Evolutionary conservation across 2,888 invertebrate species (phyloP), one percentile per base, ranked within the genome.

Genomic region (Mamestra brassicae): DNA sequence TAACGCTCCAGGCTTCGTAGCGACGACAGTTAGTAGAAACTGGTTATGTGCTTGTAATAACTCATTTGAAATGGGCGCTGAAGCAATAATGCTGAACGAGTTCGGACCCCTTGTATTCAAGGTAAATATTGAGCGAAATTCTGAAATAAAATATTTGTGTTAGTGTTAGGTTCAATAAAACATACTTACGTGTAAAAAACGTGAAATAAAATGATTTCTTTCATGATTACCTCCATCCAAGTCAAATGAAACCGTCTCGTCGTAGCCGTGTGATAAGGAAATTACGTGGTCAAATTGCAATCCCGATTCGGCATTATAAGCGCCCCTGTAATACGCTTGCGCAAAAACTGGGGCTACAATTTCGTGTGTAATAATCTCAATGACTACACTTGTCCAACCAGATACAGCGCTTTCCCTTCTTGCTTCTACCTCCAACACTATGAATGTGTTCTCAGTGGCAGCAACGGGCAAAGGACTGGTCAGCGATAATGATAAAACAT

Each of bases 381-480:
- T 87, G 38, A 94, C 76, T 38, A 94, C 71, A 54, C 87, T 90
- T 4, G 93, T 83, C 66, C 87, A 85, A 45, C 81, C 91, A 26
- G 94, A 75, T n/a, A 93, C 85, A 1, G 94, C 93, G 77, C 91
- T 87, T 54, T 88, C 87, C 81, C 92, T 89, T n/a, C 84, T 85
- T 58, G 94, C 95, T 87, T 91, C 90, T n/a, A 95, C 74, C 79
- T 93, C 91, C 45, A 95, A 81, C n/a, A 92, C 80, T 80, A 95
- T 86, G 76, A 92, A 92, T 50, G 87, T 84, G 34, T 89, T 83
- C 69, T 86, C 79, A 42, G 90, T 61, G 10, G 90, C 78, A 71
- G 92, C 91, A 13, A 70, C 58, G 7, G 91, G 88, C 67, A 90
- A 71, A 17, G 85, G 55, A 38, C 77, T 81, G n/a, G 63, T 13